Percentiles rank a stretch among this genome's conserved stretches.
Evolutionary conservation across 2,888 invertebrate genomes (phyloP).

Genomic region (Loripinus fragilis): DNA sequence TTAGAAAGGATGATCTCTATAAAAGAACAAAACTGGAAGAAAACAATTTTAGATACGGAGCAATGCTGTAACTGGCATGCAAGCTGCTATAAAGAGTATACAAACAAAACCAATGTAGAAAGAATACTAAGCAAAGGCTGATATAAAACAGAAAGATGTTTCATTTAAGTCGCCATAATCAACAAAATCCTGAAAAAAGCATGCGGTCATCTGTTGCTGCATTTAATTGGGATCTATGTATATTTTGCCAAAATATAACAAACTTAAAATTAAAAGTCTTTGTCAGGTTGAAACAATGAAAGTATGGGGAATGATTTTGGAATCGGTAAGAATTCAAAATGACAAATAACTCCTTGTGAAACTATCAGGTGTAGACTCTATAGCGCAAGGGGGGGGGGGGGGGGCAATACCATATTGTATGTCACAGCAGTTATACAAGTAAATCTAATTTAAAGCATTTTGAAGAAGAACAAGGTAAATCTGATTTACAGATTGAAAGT

Average conservation of each 20-base stretch:
- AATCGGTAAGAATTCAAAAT: constrained; percentile 3
- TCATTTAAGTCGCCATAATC: not conserved
- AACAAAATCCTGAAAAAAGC: not conserved
- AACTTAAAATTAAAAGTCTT: not conserved
- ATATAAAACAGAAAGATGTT: not conserved
- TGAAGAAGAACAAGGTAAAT: constrained; percentile 1
- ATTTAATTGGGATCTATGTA: not conserved
- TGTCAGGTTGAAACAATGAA: constrained; percentile 10
- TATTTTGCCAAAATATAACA: constrained; percentile 7
- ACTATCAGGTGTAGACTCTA: constrained; percentile 5
- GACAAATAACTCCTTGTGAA: not conserved
- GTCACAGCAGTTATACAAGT: constrained; percentile 8
- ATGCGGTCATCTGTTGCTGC: constrained; percentile 2
- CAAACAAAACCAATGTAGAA: not conserved
- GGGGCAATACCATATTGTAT: not conserved
- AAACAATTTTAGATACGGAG: not conserved
- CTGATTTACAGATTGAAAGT: not conserved
- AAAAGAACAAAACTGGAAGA: not conserved
- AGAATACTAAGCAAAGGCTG: not conserved
- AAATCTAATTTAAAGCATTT: not conserved
- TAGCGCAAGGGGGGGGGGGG: constrained; percentile 1
- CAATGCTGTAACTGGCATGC: not conserved
- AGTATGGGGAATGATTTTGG: not conserved
- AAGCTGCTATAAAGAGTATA: constrained; percentile 5
- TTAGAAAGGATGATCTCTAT: not conserved